A percentile compares a stretch with the other conserved stretches of the same genome.
phyloP scores from a whole-genome alignment of 2,797 vertebrate genomes.

The Anomalospiza imberbis region DNA sequence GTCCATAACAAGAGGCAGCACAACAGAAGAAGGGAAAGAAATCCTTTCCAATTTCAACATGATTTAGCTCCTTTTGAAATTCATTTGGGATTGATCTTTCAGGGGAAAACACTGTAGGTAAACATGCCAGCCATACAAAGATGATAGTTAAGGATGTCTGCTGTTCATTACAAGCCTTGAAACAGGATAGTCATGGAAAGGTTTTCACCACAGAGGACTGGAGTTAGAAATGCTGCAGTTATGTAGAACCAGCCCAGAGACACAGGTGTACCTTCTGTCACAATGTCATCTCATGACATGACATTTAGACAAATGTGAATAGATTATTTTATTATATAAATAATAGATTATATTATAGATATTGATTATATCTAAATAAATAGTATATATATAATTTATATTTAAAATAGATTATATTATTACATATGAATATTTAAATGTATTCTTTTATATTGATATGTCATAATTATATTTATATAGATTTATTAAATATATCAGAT shows the following conservation, averaged over 20 bases:
- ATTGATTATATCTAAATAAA: background rate
- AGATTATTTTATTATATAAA: background rate
- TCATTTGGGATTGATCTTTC: background rate
- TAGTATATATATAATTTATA: too few relatives aligned
- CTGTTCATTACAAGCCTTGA: background rate
- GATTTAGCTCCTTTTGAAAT: background rate
- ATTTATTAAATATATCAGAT: background rate
- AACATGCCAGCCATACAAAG: background rate
- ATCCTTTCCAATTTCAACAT: background rate
- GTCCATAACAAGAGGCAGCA: accelerated
- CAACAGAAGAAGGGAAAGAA: background rate
- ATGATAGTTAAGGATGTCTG: background rate
- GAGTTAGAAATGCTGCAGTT: background rate
- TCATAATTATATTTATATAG: background rate
- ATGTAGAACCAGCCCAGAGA: accelerated
- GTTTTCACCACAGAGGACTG: background rate
- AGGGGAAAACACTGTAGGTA: background rate
- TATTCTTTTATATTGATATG: background rate
- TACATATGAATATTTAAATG: too few relatives aligned
- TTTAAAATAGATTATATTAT: too few relatives aligned
- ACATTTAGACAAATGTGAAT: background rate
- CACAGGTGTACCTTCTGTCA: background rate
- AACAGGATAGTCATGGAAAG: background rate
- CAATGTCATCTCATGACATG: background rate
- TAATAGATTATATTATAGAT: background rate